Conservation (phyloP, 2,797 vertebrate species). For the Manis javanica region DNA sequence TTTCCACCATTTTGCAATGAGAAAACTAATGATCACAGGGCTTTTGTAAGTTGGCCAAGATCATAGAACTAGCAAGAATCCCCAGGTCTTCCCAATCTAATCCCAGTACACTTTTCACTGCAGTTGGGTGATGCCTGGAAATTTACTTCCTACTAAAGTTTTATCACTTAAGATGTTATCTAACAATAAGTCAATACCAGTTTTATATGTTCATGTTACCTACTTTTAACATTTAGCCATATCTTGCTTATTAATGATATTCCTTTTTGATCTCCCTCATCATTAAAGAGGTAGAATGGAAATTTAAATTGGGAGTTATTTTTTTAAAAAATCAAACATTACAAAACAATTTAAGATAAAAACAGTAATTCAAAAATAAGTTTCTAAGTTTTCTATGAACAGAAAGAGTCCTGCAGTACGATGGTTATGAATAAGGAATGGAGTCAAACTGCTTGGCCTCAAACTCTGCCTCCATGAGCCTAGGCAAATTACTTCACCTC, state of each 20-base stretch:
- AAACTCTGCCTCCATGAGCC: neutral
- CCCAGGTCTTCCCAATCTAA: neutral
- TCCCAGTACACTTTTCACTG: neutral
- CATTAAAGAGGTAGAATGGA: slow-evolving; percentile 12
- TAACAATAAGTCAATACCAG: neutral
- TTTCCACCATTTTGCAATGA: neutral
- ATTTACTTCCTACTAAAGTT: neutral
- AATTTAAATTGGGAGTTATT: neutral
- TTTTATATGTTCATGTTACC: neutral
- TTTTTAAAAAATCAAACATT: slow-evolving; percentile 1
- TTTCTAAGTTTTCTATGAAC: slow-evolving; percentile 33
- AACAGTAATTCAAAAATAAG: slow-evolving; percentile 13
- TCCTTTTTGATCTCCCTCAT: neutral
- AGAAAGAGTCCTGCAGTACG: neutral
- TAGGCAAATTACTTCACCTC: neutral
- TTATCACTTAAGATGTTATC: slow-evolving; percentile 19
- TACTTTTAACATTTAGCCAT: neutral
- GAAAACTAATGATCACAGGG: neutral
- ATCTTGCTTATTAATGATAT: neutral
- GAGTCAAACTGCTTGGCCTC: neutral
- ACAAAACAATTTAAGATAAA: slow-evolving; percentile 20
- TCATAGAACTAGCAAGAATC: neutral
- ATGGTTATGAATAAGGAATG: neutral
- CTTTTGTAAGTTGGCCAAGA: neutral
- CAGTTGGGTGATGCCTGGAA: neutral